phyloP scores from a whole-genome alignment of 2,797 vertebrate genomes.

The Myiotriccus ornatus region DNA sequence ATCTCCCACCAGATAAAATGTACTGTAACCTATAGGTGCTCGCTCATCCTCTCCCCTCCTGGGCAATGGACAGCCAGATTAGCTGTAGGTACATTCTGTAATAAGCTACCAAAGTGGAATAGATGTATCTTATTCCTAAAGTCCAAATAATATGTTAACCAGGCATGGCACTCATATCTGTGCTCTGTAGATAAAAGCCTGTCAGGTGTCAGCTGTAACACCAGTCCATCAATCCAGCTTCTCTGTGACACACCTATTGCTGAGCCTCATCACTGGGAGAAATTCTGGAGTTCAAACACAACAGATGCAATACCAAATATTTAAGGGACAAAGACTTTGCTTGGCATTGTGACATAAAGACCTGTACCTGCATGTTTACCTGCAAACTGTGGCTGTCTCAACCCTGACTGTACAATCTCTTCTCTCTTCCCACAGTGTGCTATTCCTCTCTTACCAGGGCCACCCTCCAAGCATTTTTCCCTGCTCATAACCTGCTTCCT shows the following conservation, averaged over 20 bases:
- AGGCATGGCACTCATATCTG: not conserved
- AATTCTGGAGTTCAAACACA: not conserved
- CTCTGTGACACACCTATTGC: not conserved
- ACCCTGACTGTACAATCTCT: not conserved
- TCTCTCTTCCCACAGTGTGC: not conserved
- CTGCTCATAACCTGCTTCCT: not conserved
- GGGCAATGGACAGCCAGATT: not conserved
- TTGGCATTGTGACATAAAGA: not conserved
- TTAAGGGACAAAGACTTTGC: not conserved
- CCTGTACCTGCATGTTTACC: rapidly evolving
- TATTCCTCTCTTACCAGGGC: not conserved
- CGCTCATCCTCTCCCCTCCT: not conserved
- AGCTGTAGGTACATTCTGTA: not conserved
- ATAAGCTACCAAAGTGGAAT: not conserved
- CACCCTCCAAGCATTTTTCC: not conserved
- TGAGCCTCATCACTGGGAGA: not conserved
- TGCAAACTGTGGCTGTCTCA: not conserved
- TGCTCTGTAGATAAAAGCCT: not conserved
- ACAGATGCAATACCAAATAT: rapidly evolving
- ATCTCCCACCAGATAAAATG: not conserved
- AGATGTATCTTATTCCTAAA: not conserved
- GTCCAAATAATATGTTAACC: not conserved
- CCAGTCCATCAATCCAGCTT: not conserved
- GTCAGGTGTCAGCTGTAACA: not conserved
- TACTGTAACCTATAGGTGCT: not conserved